Percentiles rank a stretch among this genome's conserved stretches.
phyloP scores from a whole-genome alignment of 2,113 vertebrate genomes.

The Corythaeola cristata region DNA sequence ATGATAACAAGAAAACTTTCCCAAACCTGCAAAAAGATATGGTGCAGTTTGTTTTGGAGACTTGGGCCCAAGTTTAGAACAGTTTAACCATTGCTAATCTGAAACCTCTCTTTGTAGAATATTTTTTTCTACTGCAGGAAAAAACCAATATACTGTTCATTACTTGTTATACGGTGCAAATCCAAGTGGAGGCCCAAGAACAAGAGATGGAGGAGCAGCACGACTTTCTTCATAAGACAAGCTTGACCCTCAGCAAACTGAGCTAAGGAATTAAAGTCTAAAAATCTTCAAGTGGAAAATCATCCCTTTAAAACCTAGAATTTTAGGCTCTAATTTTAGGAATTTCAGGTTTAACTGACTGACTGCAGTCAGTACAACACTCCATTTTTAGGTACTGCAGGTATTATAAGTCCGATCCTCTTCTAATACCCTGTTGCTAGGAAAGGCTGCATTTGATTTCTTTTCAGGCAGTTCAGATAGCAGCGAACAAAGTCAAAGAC shows the following conservation, averaged over 20 bases:
- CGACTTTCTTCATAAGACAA: neutral
- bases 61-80: neutral
- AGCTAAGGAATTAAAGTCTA: neutral
- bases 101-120: neutral
- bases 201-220: neutral
- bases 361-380: constrained; percentile 12
- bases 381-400: constrained; percentile 30
- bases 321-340: constrained; percentile 4
- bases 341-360: constrained; percentile 19
- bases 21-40: neutral
- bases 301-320: neutral
- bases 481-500: constrained; percentile 38
- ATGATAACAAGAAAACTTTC: neutral
- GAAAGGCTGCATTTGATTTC: constrained; percentile 36
- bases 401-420: neutral
- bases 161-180: neutral
- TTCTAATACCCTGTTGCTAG: constrained; percentile 25
- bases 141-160: neutral
- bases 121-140: neutral
- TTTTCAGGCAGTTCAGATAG: constrained; percentile 19
- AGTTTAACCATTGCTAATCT: neutral
- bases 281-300: neutral
- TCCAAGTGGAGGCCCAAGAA: neutral
- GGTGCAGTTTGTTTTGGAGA: neutral
- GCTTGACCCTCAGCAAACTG: neutral